Evolutionary conservation across 2,888 invertebrate genomes (phyloP).

Genomic region (Periphyllus acericola): DNA sequence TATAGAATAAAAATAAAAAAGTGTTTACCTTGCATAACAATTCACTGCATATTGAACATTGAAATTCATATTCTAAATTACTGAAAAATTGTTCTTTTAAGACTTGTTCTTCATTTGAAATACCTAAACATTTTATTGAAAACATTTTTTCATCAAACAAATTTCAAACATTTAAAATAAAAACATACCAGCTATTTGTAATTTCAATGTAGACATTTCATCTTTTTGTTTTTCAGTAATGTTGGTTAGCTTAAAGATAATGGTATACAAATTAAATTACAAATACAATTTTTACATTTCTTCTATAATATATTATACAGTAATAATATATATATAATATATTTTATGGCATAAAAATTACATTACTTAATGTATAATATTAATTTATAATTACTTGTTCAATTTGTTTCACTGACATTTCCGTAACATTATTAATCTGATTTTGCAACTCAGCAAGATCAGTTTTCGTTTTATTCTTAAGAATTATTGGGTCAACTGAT

Average conservation of each 20-base stretch:
- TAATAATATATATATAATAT: background rate
- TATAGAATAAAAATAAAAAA: background rate
- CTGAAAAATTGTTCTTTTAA: background rate
- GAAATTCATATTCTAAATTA: conserved; percentile 46
- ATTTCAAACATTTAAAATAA: background rate
- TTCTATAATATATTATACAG: background rate
- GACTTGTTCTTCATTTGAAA: background rate
- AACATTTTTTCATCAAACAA: background rate
- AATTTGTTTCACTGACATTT: background rate
- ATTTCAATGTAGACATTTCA: no score
- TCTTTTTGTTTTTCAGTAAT: background rate
- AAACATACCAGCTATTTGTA: background rate
- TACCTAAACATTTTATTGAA: background rate
- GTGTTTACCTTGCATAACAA: conserved; percentile 5
- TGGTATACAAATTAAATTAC: background rate
- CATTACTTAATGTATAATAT: no score
- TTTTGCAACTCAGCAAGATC: background rate
- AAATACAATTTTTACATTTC: background rate
- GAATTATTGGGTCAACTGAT: background rate
- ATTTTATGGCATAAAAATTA: no score
- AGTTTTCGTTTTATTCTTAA: background rate
- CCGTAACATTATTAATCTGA: background rate
- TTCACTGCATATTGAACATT: conserved; percentile 50
- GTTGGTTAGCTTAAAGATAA: background rate
- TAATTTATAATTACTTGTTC: background rate